Evolutionary conservation across 2,113 vertebrate species (phyloP).

Genomic region (Sardina pilchardus): DNA sequence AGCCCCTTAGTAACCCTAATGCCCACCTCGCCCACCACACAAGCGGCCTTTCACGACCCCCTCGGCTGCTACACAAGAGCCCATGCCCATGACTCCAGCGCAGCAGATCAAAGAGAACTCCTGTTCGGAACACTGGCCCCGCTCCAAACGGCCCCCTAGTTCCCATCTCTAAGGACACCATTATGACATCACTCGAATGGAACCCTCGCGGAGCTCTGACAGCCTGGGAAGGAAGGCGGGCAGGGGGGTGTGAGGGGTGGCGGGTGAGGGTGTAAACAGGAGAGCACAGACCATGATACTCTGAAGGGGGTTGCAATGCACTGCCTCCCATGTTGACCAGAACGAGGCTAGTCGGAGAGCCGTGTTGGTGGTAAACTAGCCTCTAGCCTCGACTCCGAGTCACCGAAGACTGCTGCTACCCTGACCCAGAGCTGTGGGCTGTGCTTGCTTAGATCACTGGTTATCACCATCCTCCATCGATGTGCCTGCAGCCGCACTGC

Average conservation of each 20-base stretch:
- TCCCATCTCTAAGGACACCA: neutral
- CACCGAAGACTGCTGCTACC: neutral
- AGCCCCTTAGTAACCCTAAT: neutral
- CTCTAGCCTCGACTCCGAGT: too few relatives aligned
- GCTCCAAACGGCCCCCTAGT: neutral
- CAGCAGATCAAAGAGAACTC: conserved; percentile 5
- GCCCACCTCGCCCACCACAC: neutral
- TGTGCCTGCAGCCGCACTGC: neutral
- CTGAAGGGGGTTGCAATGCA: neutral
- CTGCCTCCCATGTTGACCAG: neutral
- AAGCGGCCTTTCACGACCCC: neutral
- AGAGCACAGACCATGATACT: neutral
- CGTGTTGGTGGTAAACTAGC: neutral
- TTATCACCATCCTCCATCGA: neutral
- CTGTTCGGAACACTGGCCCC: neutral
- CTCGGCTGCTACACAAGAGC: neutral
- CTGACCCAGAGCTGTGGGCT: neutral
- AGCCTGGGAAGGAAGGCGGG: neutral
- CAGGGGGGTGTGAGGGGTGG: too few relatives aligned
- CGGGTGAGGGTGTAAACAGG: neutral
- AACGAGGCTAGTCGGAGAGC: neutral
- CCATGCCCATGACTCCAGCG: neutral
- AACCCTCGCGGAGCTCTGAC: neutral
- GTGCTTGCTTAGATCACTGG: neutral
- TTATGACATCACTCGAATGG: neutral